These are phyloP conservation scores for Heliconius charithonia DNA, from an alignment of 2,888 invertebrate genomes.

Conservation along the genomic window DNA sequence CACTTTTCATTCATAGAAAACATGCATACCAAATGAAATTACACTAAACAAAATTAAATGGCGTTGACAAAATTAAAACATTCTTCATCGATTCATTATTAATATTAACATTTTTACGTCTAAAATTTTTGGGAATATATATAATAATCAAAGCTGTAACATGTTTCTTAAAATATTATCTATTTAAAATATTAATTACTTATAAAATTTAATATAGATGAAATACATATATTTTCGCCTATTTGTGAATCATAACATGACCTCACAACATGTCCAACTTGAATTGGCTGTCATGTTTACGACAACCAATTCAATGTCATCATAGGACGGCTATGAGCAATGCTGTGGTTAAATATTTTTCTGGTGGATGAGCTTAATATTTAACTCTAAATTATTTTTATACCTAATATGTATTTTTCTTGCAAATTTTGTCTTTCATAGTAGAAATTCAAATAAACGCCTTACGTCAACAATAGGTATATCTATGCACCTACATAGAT, in stretches of 20 bases:
- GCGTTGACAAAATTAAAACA: too few species aligned
- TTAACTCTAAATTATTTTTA: too few species aligned
- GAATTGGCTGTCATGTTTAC: not conserved
- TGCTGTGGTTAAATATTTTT: not conserved
- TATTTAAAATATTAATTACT: not conserved
- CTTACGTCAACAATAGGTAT: not conserved
- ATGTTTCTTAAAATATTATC: too few species aligned
- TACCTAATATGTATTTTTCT: not conserved
- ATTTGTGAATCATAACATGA: slow-evolving; percentile 47
- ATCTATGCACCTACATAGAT: not conserved
- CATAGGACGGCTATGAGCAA: not conserved
- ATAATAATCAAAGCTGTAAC: too few species aligned
- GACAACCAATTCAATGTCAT: slow-evolving; percentile 15
- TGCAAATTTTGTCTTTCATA: not conserved
- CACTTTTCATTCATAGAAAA: too few species aligned
- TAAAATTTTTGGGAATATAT: too few species aligned
- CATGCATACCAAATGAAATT: too few species aligned
- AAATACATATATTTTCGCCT: slow-evolving; percentile 18
- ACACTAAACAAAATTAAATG: too few species aligned
- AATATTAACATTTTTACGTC: too few species aligned
- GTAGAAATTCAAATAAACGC: not conserved
- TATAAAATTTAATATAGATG: slow-evolving; percentile 29
- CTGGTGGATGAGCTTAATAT: not conserved
- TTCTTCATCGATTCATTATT: too few species aligned
- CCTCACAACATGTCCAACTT: slow-evolving; percentile 37